These are phyloP conservation scores for Callyntrura guangdongensis DNA, from an alignment of 2,888 invertebrate species.

Conservation along the genomic window DNA sequence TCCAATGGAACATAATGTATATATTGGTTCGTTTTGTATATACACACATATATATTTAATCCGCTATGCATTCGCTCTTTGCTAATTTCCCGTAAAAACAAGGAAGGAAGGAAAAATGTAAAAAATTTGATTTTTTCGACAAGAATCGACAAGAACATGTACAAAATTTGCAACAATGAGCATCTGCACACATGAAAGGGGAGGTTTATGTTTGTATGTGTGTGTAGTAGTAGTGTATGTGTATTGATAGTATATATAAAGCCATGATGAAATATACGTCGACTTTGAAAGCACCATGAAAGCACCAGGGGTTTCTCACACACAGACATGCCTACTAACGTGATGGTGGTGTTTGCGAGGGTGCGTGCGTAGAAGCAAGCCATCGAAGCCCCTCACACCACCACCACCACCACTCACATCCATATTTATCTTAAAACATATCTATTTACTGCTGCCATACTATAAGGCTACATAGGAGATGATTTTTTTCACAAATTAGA, in stretches of 20 bases:
- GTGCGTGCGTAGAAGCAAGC: conserved; percentile 74
- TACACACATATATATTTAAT: not conserved
- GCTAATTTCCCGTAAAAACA: conserved; percentile 62
- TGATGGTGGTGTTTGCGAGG: conserved; percentile 54
- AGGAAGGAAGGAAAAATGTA: conserved; percentile 59
- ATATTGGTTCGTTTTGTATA: not conserved
- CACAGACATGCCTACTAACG: conserved; percentile 53
- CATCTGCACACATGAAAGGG: conserved; percentile 64
- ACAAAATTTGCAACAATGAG: not conserved
- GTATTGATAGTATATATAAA: conserved; percentile 18
- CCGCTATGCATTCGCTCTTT: not conserved
- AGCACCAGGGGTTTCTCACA: conserved; percentile 40
- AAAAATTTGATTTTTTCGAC: conserved; percentile 72
- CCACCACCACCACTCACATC: conserved; percentile 38
- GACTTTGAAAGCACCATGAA: conserved; percentile 32
- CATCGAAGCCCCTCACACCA: conserved; percentile 60
- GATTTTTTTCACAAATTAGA: conserved; percentile 67
- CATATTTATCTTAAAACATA: conserved; percentile 65
- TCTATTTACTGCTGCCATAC: conserved; percentile 5
- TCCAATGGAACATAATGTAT: conserved; percentile 22
- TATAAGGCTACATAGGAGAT: not conserved
- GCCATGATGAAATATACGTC: conserved; percentile 61
- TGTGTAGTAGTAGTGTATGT: not conserved
- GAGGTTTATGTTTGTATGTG: conserved; percentile 56
- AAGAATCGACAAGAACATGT: conserved; percentile 53